These are phyloP conservation scores for Eptesicus fuscus DNA, from an alignment of 2,113 vertebrate genomes.

Conservation along the genomic window DNA sequence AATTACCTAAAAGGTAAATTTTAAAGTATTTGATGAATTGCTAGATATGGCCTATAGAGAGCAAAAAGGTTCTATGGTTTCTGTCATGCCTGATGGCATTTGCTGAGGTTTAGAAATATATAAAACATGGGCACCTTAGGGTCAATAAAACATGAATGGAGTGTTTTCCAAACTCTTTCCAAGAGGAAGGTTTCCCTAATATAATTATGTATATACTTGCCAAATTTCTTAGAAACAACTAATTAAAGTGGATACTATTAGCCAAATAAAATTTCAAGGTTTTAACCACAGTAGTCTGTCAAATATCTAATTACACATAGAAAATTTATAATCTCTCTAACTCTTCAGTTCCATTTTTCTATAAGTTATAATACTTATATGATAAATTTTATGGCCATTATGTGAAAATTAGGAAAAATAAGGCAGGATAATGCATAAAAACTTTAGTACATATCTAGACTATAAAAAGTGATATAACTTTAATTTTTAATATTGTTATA, in stretches of 20 bases:
- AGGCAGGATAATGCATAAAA: neutral
- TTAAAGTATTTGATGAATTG: neutral
- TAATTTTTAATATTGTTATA: neutral
- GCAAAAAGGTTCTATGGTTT: neutral
- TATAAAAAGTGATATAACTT: neutral
- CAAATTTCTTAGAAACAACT: neutral
- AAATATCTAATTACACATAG: neutral
- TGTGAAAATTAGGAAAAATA: neutral
- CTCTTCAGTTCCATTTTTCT: neutral
- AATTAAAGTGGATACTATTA: neutral
- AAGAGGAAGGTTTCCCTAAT: neutral
- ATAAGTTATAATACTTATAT: neutral
- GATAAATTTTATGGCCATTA: neutral
- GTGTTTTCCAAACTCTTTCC: neutral
- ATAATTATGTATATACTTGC: neutral
- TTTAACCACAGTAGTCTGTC: neutral
- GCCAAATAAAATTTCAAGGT: neutral
- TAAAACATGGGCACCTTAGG: neutral
- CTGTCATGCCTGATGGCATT: neutral
- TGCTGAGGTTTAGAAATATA: neutral
- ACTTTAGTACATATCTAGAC: neutral
- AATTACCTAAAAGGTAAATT: neutral
- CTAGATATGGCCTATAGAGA: neutral
- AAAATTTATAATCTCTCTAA: neutral
- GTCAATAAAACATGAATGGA: neutral